Conservation (phyloP, 2,113 vertebrate species). For the zebrafish (Danio rerio) region GRCz12tu NC_133184.1:48226501-48227000, state of each 20-base stretch:
- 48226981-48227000: not conserved
- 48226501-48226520: not conserved
- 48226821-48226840: constrained; percentile 57
- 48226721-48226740: not conserved
- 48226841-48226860: constrained; percentile 74
- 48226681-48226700: not conserved
- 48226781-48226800: constrained; percentile 11
- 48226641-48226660: not conserved
- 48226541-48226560: too few relatives aligned
- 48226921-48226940: not conserved
- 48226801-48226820: not conserved
- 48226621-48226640: not conserved
- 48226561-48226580: not conserved
- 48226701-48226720: not conserved
- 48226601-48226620: not conserved
- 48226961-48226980: not conserved
- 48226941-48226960: not conserved
- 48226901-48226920: constrained; percentile 1
- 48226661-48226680: not conserved
- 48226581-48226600: not conserved
- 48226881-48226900: constrained; percentile 6
- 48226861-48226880: constrained; percentile 50
- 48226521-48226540: not conserved
- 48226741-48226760: constrained; percentile 14
- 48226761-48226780: constrained; percentile 23